Evolutionary conservation across 2,888 invertebrate genomes (phyloP), one percentile per base, ranked within the genome.

Genomic region (Steinernema scapterisci): DNA sequence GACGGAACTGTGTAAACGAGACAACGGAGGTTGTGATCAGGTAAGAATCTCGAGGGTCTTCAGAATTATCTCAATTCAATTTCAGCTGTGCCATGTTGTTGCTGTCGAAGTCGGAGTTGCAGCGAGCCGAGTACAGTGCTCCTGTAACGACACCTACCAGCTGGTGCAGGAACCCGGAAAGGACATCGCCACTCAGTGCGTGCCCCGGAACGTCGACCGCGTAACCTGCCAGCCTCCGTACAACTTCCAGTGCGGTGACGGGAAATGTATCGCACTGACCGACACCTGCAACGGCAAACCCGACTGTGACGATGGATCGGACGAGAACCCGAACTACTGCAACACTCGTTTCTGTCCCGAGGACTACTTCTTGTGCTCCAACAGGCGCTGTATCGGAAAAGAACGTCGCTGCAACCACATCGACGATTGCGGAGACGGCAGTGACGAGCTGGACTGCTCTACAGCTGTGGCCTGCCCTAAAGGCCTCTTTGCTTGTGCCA

Each of bases 341-440:
- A 82, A 84, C 78, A 85, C 86, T 11, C 83, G 87, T 3, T 75
- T 83, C 43, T 87, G 87, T 54, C 87, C 87, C 27, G 85, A 84
- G 72, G 83, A 81, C 16, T 88, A 84, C 76, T 86, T 83, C 80
- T 75, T 86, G 52, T 87, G 87, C 79, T 80, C 78, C 19, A 87
- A 86, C 75, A 76, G 92, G 92, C 0, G 93, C 93, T 11, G 92
- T 92, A 79, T 93, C 93, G 0, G 95, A 94, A 86, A 91, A 92
- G 16, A 93, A 0, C 78, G 94, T 94, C 80, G 83, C 43, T 89
- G 88, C 80, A 88, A 88, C 78, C 94, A 94, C 87, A 95, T 97
- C 88, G 95, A 95, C 86, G 96, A 97, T 88, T 97, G 97, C 87
- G 94, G 95, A 0, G 96, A 97, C 87, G 95, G 95, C n/a, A 94